Evolutionary conservation across 2,797 vertebrate genomes (phyloP).

Genomic region (Acanthiza pusilla): DNA sequence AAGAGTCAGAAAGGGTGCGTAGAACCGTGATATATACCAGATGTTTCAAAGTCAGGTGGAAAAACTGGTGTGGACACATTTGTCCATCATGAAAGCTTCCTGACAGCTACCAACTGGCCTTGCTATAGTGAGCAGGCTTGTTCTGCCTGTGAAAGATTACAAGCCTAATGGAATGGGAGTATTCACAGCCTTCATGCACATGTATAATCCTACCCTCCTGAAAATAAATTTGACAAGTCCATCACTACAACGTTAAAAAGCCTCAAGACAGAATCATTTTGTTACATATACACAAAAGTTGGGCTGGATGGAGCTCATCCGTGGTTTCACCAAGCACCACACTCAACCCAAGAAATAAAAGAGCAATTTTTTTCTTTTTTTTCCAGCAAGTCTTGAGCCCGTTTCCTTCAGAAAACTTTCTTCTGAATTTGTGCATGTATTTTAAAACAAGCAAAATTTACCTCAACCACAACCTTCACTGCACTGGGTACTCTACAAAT

Average conservation of each 20-base stretch:
- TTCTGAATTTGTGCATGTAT: neutral
- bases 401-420: neutral
- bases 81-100: neutral
- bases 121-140: neutral
- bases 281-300: neutral
- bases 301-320: neutral
- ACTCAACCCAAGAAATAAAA: neutral
- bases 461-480: neutral
- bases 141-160: neutral
- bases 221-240: neutral
- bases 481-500: neutral
- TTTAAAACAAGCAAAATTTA: neutral
- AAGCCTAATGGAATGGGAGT: neutral
- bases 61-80: neutral
- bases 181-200: neutral
- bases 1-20: neutral
- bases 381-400: neutral
- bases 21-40: constrained; percentile 16
- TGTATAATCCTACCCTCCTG: neutral
- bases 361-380: neutral
- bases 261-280: neutral
- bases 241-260: neutral
- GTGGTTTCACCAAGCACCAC: neutral
- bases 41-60: constrained; percentile 37
- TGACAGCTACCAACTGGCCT: neutral